phyloP scores from a whole-genome alignment of 2,888 invertebrate genomes.

The Sialis fuliginosa region DNA sequence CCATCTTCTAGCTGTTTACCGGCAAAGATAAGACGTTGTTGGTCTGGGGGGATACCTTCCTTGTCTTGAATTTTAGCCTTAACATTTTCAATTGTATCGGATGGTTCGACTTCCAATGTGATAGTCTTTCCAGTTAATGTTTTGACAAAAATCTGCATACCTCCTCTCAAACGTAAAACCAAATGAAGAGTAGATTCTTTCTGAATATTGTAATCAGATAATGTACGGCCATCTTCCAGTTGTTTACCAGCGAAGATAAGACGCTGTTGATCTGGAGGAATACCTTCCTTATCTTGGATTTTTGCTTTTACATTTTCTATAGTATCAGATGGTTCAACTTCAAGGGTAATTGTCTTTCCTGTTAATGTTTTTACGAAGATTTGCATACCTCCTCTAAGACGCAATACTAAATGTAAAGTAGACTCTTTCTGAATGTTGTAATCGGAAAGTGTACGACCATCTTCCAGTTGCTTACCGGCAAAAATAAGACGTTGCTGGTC shows the following conservation, averaged over 20 bases:
- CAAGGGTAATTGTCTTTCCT: conserved; percentile 36
- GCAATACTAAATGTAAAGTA: conserved; percentile 79
- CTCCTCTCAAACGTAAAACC: conserved; percentile 42
- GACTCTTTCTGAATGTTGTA: conserved; percentile 87
- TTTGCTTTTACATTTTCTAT: conserved; percentile 42
- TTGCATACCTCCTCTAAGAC: conserved; percentile 50
- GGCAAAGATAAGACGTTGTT: conserved; percentile 43
- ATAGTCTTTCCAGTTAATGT: conserved; percentile 37
- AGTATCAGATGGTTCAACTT: conserved; percentile 36
- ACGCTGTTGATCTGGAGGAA: conserved; percentile 49
- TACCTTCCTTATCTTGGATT: conserved; percentile 59
- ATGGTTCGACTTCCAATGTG: conserved; percentile 38
- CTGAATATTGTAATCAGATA: conserved; percentile 46
- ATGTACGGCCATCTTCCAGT: conserved; percentile 46
- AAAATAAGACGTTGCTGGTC: conserved; percentile 80
- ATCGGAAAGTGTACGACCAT: conserved; percentile 63
- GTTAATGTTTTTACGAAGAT: conserved; percentile 42
- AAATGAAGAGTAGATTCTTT: conserved; percentile 42
- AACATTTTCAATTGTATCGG: conserved; percentile 45
- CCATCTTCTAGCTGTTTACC: conserved; percentile 56
- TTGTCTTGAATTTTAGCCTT: conserved; percentile 40
- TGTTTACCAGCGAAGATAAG: conserved; percentile 48
- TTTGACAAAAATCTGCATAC: conserved; percentile 42
- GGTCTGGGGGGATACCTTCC: conserved; percentile 37
- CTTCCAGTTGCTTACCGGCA: conserved; percentile 83